Evolutionary conservation across 1,140 invertebrate species (phyloP), one percentile per base, ranked within the genome.

Genomic region (Lasaia peninsularis): DNA sequence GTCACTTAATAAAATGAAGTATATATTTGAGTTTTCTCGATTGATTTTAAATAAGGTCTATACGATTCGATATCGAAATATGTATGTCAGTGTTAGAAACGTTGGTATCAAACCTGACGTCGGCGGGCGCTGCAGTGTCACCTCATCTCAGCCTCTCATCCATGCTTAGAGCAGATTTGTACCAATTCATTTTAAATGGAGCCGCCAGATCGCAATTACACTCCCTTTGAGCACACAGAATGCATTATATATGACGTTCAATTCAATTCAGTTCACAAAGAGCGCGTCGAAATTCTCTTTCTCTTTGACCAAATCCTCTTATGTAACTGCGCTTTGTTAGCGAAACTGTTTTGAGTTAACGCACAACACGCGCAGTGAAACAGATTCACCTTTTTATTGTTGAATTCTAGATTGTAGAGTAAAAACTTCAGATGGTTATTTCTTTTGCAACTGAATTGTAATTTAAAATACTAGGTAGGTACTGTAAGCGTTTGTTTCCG

Each of bases 121-220:
- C 37, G 37, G 14, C 35, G 4, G 21, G 20, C 37, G 37, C 64
- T 57, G 54, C 59, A 62, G 54, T 60, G 60, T 69, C 57, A 54
- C 62, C 37, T 53, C 69, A 57, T 58, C 55, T 66, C 57, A 57
- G 34, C 67, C 67, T 73, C 68, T 73, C 67, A 60, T 62, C 71
- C 54, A 57, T 69, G 67, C 71, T 74, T 74, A 71, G 66, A 63
- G 68, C 65, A 73, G 72, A 88, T 85, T 83, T 83, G 75, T 80
- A 78, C 69, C 73, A 75, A 81, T 83, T 86, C 82, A 75, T 86
- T 88, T 82, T 78, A 84, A 88, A 88, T 88, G 75, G 79, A 80
- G 77, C 80, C 68, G 78, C 64, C 76, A 72, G 73, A 77, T 86
- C 73, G 78, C 78, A 86, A 85, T 85, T 84, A 86, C 77, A 80